Evolutionary conservation across 1,140 invertebrate genomes (phyloP), one percentile per base, ranked within the genome.

Genomic region (Drosophila jambulina): DNA sequence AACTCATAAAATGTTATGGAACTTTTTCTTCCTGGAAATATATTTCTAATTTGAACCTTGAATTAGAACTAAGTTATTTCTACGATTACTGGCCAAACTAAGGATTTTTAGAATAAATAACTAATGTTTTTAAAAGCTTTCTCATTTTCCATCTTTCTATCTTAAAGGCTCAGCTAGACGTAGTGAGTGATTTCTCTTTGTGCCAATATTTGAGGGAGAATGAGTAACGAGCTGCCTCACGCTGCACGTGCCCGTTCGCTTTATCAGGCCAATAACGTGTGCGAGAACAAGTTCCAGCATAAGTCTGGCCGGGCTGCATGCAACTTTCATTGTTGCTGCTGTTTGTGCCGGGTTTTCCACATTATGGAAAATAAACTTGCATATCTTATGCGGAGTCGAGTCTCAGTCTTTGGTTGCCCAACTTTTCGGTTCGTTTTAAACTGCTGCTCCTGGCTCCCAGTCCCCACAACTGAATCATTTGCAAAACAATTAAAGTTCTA

Each of bases 401-500:
- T 25, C 38, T 38, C 51, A 56, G 38, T 25, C 38, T 53, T 61
- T 43, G 40, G 53, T 36, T 49, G 15, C 21, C 59, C 62, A 76
- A 70, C 57, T 75, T 79, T 63, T 60, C 36, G 53, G 54, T 64
- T 25, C 60, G 51, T 61, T 85, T 77, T 80, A 84, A 84, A 49
- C 80, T 45, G 12, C n/a, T 19, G 38, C 45, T 54, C 34, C 9
- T 51, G 36, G 21, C 36, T 23, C 17, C 36, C 43, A 36, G 19
- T 17, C 32, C 49, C 34, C 32, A 46, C 32, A 46, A 32, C 42
- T 49, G 34, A 77, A 85, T 68, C 62, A 65, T 86, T 82, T 61
- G 72, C 65, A 61, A 84, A 88, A 84, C 85, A 88, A 88, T 88
- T 88, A 88, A 88, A 88, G 80, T 88, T 90, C 78, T 88, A 90